A percentile compares a stretch with the other conserved stretches of the same genome.
phyloP scores from a whole-genome alignment of 1,140 invertebrate species.

The Drosophila erecta region DNA sequence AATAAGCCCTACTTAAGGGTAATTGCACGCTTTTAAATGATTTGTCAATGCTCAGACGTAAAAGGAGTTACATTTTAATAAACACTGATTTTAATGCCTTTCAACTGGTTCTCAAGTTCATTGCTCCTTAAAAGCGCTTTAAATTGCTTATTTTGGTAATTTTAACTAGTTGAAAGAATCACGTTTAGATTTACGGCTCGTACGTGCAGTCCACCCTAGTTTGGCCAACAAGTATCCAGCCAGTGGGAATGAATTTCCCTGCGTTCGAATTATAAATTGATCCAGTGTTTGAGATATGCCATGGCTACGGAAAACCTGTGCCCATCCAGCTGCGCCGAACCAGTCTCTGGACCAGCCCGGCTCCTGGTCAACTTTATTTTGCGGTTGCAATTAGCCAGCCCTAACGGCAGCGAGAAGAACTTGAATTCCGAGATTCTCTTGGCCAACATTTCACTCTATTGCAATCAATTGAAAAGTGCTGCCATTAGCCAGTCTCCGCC shows the following conservation, averaged over 20 bases:
- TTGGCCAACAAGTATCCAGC: slow-evolving; percentile 44
- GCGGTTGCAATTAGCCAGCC: slow-evolving; percentile 16
- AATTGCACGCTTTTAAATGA: too few species aligned
- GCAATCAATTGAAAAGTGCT: too few species aligned
- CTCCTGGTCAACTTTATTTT: slow-evolving; percentile 6
- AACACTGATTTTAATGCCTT: background rate
- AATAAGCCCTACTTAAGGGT: background rate
- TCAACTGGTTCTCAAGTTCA: background rate
- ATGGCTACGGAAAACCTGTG: slow-evolving; percentile 5
- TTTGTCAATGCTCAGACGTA: background rate
- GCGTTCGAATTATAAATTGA: slow-evolving; percentile 43
- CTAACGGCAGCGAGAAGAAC: slow-evolving; percentile 28
- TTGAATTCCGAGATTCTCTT: slow-evolving; percentile 17
- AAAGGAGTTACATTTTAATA: background rate
- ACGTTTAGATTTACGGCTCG: too few species aligned
- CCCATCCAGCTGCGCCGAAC: slow-evolving; percentile 21
- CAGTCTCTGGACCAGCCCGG: slow-evolving; percentile 15
- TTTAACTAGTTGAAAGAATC: background rate
- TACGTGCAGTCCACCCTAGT: slow-evolving; percentile 12
- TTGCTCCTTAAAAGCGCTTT: slow-evolving; percentile 4
- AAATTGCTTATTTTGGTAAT: background rate
- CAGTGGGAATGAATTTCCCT: slow-evolving; percentile 61
- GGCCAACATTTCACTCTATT: background rate
- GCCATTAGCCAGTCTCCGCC: slow-evolving; percentile 19
- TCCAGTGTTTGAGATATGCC: slow-evolving; percentile 24